These are phyloP conservation scores for Polypterus bichir DNA, from an alignment of 2,113 vertebrate species.

Conservation along the genomic window DNA sequence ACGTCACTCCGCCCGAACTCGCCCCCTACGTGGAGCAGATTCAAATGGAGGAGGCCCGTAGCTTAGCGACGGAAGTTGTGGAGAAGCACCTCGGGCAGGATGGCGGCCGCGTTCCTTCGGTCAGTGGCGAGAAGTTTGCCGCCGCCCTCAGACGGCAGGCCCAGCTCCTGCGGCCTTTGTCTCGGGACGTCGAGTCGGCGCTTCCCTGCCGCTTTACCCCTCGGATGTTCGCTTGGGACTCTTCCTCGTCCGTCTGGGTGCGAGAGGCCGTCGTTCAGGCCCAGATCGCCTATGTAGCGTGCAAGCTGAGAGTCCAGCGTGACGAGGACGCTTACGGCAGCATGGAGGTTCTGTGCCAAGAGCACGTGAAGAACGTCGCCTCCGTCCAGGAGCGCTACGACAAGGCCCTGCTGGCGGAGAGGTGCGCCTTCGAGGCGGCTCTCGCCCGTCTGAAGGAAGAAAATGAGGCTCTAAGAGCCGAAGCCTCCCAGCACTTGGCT, in stretches of 20 bases:
- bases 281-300: slow-evolving; percentile 77
- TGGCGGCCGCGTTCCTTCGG: slow-evolving; percentile 32
- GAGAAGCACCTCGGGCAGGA: slow-evolving; percentile 34
- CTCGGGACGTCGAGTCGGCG: slow-evolving; percentile 57
- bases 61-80: slow-evolving; percentile 37
- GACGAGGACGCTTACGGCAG: slow-evolving; percentile 58
- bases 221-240: slow-evolving; percentile 38
- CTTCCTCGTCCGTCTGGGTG: slow-evolving; percentile 56
- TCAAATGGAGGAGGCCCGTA: slow-evolving; percentile 40
- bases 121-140: slow-evolving; percentile 56
- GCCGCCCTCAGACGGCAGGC: slow-evolving; percentile 74
- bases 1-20: slow-evolving; percentile 38
- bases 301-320: slow-evolving; percentile 60
- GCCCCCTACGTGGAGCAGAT: slow-evolving; percentile 43
- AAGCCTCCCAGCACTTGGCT: slow-evolving; percentile 48
- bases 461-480: slow-evolving; percentile 58
- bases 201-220: slow-evolving; percentile 20
- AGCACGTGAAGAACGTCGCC: slow-evolving; percentile 50
- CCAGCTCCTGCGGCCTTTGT: slow-evolving; percentile 54
- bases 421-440: slow-evolving; percentile 51
- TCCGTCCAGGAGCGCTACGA: slow-evolving; percentile 64
- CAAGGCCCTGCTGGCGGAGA: slow-evolving; percentile 63
- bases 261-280: slow-evolving; percentile 79
- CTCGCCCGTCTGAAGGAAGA: slow-evolving; percentile 58
- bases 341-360: slow-evolving; percentile 54